Evolutionary conservation across 1,140 invertebrate genomes (phyloP).

Genomic region (Danaus plexippus): DNA sequence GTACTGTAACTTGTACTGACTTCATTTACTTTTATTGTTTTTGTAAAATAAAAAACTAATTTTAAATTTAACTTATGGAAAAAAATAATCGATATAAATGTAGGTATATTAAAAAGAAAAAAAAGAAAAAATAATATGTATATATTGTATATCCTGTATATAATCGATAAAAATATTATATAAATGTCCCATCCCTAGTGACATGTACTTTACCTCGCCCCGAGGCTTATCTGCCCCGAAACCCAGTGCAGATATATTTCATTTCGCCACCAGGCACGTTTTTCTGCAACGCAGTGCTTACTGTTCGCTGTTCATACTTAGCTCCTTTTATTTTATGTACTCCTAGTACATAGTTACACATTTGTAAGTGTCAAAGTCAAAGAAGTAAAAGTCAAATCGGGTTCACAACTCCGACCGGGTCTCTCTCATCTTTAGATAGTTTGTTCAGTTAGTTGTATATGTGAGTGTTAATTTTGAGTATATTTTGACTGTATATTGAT

Average conservation of each 20-base stretch:
- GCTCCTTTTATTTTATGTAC: constrained; percentile 21
- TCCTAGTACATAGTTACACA: constrained; percentile 23
- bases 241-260: constrained; percentile 48
- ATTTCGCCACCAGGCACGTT: constrained; percentile 49
- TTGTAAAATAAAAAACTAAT: too few relatives aligned
- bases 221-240: constrained; percentile 41
- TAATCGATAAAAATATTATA: constrained; percentile 14
- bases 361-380: constrained; percentile 21
- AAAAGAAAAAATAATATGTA: neutral
- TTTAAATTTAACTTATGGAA: too few relatives aligned
- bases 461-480: too few relatives aligned
- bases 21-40: too few relatives aligned
- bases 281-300: constrained; percentile 36
- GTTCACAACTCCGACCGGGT: too few relatives aligned
- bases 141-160: constrained; percentile 2
- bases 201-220: constrained; percentile 45
- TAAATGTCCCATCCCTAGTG: constrained; percentile 21
- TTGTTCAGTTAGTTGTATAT: too few relatives aligned
- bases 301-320: constrained; percentile 10
- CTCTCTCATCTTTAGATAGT: too few relatives aligned
- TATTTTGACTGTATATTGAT: too few relatives aligned
- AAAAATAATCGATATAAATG: too few relatives aligned
- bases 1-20: too few relatives aligned
- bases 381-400: constrained; percentile 1
- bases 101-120: too few relatives aligned